A percentile compares a stretch with the other conserved stretches of the same genome.
Conservation (phyloP, 2,797 vertebrate genomes). For the Muscicapa striata region DNA sequence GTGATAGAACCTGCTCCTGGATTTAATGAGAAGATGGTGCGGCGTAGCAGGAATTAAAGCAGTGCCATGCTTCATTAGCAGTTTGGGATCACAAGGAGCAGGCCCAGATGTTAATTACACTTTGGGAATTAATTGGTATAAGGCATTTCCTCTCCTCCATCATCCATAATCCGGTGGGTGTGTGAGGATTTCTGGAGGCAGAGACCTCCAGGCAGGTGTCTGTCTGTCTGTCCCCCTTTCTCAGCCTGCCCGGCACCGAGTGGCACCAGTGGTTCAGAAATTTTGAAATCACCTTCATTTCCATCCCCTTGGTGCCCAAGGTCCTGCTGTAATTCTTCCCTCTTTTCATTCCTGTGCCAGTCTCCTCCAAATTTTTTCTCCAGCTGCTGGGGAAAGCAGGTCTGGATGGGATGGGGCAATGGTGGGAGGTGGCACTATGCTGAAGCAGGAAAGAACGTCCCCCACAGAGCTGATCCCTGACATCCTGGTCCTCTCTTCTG, state of each 20-base stretch:
- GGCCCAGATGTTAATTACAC: conserved; percentile 89
- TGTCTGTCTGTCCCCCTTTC: background rate
- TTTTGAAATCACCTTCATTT: background rate
- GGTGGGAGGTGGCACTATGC: background rate
- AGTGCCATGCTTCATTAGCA: conserved; percentile 89
- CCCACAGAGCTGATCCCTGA: rapidly evolving
- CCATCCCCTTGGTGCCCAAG: background rate
- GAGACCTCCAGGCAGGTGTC: background rate
- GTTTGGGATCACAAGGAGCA: conserved; percentile 77
- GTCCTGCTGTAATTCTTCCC: rapidly evolving
- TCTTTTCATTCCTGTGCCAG: background rate
- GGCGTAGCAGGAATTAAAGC: conserved; percentile 78
- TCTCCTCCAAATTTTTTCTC: background rate
- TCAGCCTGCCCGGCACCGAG: rapidly evolving
- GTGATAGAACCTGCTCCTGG: conserved; percentile 76
- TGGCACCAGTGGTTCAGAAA: background rate
- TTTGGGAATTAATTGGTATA: conserved; percentile 85
- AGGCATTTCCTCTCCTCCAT: conserved; percentile 57
- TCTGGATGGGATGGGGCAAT: background rate
- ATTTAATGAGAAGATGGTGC: conserved; percentile 80
- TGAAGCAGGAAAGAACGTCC: background rate
- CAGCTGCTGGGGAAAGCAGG: background rate
- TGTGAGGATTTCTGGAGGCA: background rate
- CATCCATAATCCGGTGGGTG: conserved; percentile 50
- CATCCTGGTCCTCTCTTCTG: background rate